phyloP scores from a whole-genome alignment of 1,140 invertebrate genomes.

The Tetramorium simillimum region DNA sequence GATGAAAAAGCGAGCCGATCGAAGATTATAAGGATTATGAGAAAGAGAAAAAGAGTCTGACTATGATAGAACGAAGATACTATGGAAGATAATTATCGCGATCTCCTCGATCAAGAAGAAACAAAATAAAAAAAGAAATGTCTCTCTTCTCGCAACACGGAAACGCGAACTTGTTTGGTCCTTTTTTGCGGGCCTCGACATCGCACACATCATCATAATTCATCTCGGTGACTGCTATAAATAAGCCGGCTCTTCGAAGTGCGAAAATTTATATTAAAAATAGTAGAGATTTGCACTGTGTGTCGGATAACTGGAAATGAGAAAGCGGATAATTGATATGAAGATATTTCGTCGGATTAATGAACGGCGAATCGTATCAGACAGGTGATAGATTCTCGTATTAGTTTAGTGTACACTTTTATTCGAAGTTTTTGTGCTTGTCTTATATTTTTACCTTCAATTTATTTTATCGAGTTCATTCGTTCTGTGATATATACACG shows the following conservation, averaged over 20 bases:
- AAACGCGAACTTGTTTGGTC: slow-evolving; percentile 14
- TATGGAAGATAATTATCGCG: slow-evolving; percentile 37
- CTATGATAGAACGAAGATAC: slow-evolving; percentile 42
- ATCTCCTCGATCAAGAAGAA: slow-evolving; percentile 40
- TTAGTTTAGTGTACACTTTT: slow-evolving; percentile 22
- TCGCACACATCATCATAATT: slow-evolving; percentile 46
- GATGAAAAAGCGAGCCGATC: slow-evolving; percentile 20
- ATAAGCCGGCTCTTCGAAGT: slow-evolving; percentile 10
- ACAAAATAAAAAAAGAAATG: slow-evolving; percentile 14
- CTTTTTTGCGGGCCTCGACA: slow-evolving; percentile 16
- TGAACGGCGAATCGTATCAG: slow-evolving; percentile 8
- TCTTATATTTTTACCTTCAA: not conserved
- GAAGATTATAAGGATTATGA: slow-evolving; percentile 50
- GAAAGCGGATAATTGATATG: slow-evolving; percentile 38
- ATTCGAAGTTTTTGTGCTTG: not conserved
- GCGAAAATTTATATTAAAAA: slow-evolving; percentile 53
- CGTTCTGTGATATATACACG: not conserved
- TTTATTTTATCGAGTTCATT: not conserved
- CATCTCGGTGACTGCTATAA: slow-evolving; percentile 27
- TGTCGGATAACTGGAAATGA: slow-evolving; percentile 39
- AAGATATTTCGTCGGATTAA: slow-evolving; percentile 52
- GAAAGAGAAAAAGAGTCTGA: slow-evolving; percentile 14
- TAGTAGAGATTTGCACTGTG: slow-evolving; percentile 22
- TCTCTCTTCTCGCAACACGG: slow-evolving; percentile 5
- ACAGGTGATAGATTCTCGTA: slow-evolving; percentile 47